Conservation (phyloP, 2,113 vertebrate species). For the Toxotes chatareus region DNA sequence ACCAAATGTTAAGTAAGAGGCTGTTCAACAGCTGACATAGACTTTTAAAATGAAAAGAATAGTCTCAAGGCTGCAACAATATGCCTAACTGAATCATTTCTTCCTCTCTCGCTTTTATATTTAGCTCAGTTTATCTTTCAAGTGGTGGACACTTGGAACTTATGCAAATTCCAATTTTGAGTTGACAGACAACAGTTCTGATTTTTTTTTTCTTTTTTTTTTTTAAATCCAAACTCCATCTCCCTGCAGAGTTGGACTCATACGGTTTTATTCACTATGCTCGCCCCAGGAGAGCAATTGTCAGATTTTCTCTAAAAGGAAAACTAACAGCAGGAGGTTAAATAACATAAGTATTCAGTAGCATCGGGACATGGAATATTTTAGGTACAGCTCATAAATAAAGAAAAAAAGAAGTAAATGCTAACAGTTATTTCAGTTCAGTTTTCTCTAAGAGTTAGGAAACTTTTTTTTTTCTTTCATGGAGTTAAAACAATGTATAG, state of each 20-base stretch:
- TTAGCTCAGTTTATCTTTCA: conserved; percentile 27
- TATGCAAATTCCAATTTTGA: background rate
- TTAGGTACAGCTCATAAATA: background rate
- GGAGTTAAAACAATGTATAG: background rate
- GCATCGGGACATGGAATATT: background rate
- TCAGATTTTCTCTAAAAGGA: background rate
- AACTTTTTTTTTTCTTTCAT: background rate
- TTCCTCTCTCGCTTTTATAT: conserved; percentile 5
- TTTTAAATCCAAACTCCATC: conserved; percentile 1
- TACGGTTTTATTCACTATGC: background rate
- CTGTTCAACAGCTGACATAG: conserved; percentile 7
- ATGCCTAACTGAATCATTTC: background rate
- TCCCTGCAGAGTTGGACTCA: conserved; percentile 34
- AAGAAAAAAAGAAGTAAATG: background rate
- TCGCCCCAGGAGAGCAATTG: conserved; percentile 34
- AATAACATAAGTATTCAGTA: background rate
- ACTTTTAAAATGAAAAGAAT: background rate
- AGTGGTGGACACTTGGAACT: conserved; percentile 1
- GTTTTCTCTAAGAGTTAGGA: no score
- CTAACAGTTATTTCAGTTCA: no score
- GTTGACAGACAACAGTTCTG: conserved; percentile 22
- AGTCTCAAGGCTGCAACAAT: background rate
- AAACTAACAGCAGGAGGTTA: conserved; percentile 15
- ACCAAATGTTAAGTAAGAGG: conserved; percentile 5
- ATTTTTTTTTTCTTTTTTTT: background rate